Percentiles rank a stretch among this genome's conserved stretches.
These are phyloP conservation scores for Cladopsammia gracilis DNA, from an alignment of 64 coral and sea anemone genomes.

Conservation along the genomic window DNA sequence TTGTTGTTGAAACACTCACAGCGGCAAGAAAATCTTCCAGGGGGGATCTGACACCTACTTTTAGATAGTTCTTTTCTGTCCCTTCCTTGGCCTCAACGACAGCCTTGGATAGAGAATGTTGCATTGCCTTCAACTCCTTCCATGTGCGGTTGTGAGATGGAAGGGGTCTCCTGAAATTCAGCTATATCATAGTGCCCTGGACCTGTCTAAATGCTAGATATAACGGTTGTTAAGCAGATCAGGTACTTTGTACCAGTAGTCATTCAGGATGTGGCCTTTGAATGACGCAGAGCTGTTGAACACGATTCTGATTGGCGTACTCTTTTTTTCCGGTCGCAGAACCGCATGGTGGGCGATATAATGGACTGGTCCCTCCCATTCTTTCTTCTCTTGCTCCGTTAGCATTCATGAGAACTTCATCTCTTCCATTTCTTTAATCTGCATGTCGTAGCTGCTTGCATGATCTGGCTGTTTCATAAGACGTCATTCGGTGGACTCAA, in stretches of 20 bases:
- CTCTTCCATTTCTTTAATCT: too few species aligned
- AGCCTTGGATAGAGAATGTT: constrained; percentile 19
- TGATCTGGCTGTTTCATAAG: neutral
- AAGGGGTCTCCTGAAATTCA: neutral
- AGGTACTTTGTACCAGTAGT: too few species aligned
- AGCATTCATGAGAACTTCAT: too few species aligned
- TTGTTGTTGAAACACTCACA: too few species aligned
- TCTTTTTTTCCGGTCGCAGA: too few species aligned
- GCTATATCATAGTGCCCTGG: constrained; percentile 27
- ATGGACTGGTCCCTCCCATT: too few species aligned
- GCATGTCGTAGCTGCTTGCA: neutral
- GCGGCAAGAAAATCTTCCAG: too few species aligned
- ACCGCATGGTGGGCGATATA: too few species aligned
- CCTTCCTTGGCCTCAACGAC: constrained; percentile 10
- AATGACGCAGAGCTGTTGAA: too few species aligned
- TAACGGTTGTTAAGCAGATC: constrained; percentile 8
- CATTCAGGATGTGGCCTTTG: too few species aligned
- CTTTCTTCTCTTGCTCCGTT: too few species aligned
- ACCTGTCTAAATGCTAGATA: neutral
- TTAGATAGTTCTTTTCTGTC: neutral
- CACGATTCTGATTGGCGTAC: too few species aligned
- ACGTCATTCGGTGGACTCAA: neutral
- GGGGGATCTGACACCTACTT: neutral
- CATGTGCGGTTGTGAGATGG: neutral
- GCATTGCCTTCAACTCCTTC: constrained; percentile 5